Conservation (phyloP, 2,797 vertebrate genomes). For the Pseudotriccus pelzelni region DNA sequence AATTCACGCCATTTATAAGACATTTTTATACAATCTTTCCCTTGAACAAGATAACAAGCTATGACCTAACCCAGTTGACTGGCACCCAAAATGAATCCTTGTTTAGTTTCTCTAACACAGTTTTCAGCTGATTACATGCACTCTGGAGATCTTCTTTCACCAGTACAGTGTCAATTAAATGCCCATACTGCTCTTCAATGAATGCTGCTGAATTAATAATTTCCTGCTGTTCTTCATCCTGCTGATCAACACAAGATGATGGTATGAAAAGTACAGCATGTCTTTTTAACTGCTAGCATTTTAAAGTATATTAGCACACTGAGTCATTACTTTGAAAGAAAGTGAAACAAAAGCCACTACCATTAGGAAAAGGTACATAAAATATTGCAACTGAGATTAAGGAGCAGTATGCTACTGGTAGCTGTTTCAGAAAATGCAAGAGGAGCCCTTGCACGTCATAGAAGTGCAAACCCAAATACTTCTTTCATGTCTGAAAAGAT, state of each 20-base stretch:
- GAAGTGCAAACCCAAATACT: not conserved
- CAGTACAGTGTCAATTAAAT: slow-evolving; percentile 86
- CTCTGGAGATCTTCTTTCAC: slow-evolving; percentile 86
- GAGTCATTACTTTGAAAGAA: not conserved
- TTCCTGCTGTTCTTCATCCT: slow-evolving; percentile 89
- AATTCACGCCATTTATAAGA: slow-evolving; percentile 30
- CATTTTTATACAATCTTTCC: not conserved
- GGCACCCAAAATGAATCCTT: slow-evolving; percentile 90
- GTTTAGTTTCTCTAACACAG: slow-evolving; percentile 82
- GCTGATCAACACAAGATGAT: slow-evolving; percentile 27
- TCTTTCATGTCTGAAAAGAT: not conserved
- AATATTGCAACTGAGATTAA: not conserved
- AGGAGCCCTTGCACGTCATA: not conserved
- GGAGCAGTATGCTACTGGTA: not conserved
- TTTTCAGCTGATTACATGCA: slow-evolving; percentile 83
- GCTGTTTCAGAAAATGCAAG: not conserved
- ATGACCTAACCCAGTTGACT: slow-evolving; percentile 86
- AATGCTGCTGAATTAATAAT: slow-evolving; percentile 85
- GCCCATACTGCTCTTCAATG: slow-evolving; percentile 87
- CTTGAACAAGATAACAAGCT: slow-evolving; percentile 28
- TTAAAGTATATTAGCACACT: not conserved
- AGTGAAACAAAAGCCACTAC: not conserved
- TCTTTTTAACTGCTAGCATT: not conserved
- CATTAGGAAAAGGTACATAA: not conserved
- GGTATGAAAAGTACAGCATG: not conserved